Base-by-base conservation (phyloP, 2,888 invertebrate genomes). In the Parnassius glacialis region DNA sequence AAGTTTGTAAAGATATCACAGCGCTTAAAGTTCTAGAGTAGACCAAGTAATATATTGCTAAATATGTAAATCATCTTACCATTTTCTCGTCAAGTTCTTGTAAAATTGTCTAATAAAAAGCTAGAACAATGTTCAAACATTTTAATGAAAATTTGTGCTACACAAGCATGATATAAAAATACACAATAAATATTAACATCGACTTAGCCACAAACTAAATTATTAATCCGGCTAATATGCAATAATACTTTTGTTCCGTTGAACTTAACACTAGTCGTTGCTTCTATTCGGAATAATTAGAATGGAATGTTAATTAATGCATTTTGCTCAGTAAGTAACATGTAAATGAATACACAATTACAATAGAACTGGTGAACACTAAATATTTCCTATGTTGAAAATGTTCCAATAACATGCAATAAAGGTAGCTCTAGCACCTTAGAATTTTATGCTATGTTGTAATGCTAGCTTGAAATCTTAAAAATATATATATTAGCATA, bases 71-170 rank as follows among this genome's bases (percentile, higher is more conserved):
- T 34, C 34, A 34, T 34, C 34, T 34, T 34, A 34, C 0, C 34
- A 34, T 34, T 34, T 34, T 34, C 34, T 34, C 7, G 34, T 34
- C 34, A 34, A 34, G 34, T 34, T 34, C 34, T 34, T 7, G 5
- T 34, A 34, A 34, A 34, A 5, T 34, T 7, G 34, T 34, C 10
- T 50, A 50, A 12, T 60, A 44, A 59, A 63, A 58, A 53, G 34
- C 47, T 48, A 48, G 11, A 54, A 53, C 58, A 71, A 70, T 74
- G 80, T 83, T 84, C 85, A 89, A 90, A 89, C 87, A 89, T 91
- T 90, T 34, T 90, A 90, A 87, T 91, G 87, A 87, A 87, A 86
- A 88, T 91, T 90, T 91, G 90, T 91, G 90, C 90, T 90, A 90
- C 90, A 89, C 78, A 90, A 90, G 90, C 90, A 83, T 89, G 81